Conservation (phyloP, 1,140 invertebrate genomes). For the Bombus superbus region DNA sequence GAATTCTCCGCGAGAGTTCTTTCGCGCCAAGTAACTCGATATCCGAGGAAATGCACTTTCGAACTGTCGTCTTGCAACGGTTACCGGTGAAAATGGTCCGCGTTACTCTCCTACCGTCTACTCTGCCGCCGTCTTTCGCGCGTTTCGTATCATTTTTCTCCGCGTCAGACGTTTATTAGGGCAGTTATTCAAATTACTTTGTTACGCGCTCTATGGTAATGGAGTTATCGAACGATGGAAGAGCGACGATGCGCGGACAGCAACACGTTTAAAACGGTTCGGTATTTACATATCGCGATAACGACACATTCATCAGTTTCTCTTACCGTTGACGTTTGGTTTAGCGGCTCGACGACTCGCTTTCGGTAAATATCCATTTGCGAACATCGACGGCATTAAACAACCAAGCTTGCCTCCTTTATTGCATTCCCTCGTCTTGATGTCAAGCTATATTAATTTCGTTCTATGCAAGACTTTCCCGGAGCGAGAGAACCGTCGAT, state of each 20-base stretch:
- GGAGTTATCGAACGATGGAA: background rate
- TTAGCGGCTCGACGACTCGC: background rate
- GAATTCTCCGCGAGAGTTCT: conserved; percentile 19
- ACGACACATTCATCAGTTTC: background rate
- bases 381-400: background rate
- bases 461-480: no score
- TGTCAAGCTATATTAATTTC: background rate
- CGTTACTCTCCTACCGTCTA: background rate
- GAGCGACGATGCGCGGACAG: no score
- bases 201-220: background rate
- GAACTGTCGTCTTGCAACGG: background rate
- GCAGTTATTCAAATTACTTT: conserved; percentile 40
- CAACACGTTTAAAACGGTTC: background rate
- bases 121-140: background rate
- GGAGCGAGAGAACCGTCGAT: background rate
- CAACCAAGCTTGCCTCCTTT: background rate
- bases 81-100: background rate
- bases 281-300: conserved; percentile 16
- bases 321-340: background rate
- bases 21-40: conserved; percentile 50
- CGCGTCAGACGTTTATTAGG: conserved; percentile 32
- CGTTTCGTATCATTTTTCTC: conserved; percentile 25
- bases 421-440: background rate
- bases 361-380: conserved; percentile 3
- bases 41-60: conserved; percentile 38